phyloP scores from a whole-genome alignment of 2,113 vertebrate genomes.

The Ibidorhyncha struthersii region DNA sequence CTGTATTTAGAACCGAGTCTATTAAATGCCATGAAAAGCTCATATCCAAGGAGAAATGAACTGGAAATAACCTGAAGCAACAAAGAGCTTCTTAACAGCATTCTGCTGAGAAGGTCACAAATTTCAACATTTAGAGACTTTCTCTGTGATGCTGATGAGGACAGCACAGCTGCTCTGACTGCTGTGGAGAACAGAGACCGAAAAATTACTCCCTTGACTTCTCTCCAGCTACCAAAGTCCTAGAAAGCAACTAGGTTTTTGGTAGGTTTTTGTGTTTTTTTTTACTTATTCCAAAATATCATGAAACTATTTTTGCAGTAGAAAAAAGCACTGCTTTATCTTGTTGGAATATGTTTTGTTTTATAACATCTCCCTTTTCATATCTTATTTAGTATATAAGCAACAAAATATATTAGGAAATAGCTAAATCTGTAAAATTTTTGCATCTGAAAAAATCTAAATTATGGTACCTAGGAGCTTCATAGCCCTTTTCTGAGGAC shows the following conservation, averaged over 20 bases:
- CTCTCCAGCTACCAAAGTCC: not conserved
- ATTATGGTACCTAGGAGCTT: not conserved
- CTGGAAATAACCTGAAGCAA: conserved; percentile 71
- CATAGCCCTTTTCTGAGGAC: not conserved
- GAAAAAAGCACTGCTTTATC: not conserved
- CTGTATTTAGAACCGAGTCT: conserved; percentile 60
- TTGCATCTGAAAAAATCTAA: not conserved
- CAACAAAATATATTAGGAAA: not conserved
- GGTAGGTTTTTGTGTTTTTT: not conserved
- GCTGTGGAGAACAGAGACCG: not conserved
- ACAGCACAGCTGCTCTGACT: conserved; percentile 8
- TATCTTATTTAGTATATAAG: not conserved
- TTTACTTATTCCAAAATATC: not conserved
- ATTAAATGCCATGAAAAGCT: conserved; percentile 59
- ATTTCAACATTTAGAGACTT: conserved; percentile 51
- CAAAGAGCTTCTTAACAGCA: conserved; percentile 51
- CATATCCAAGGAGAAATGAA: conserved; percentile 60
- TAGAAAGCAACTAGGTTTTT: not conserved
- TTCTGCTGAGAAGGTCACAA: conserved; percentile 67
- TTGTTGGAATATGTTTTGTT: not conserved
- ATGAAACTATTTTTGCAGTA: not conserved
- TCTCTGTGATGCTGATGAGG: conserved; percentile 41
- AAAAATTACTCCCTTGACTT: not conserved
- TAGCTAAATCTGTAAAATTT: not conserved
- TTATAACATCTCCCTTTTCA: not conserved